Evolutionary conservation across 2,113 vertebrate species (phyloP), one percentile per base, ranked within the genome.

Genomic region (Gnathonemus longibarbis): DNA sequence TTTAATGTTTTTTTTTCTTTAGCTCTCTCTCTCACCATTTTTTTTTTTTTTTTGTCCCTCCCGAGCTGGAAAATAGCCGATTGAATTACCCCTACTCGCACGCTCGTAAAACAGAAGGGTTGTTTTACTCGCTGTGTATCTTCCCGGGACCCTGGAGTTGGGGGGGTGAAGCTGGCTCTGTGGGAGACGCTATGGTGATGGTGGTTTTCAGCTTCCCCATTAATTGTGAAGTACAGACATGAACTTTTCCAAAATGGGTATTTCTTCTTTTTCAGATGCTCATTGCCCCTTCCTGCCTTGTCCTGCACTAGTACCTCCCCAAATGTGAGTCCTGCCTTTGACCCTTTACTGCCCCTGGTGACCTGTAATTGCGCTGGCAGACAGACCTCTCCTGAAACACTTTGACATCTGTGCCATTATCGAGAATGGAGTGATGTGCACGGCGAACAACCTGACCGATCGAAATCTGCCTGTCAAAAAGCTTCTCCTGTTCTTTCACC

Each of bases 401-500:
- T 89, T 66, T 93, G 93, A 94, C 93, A 94, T 93, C 91, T 93
- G 91, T 90, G 89, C 92, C 93, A 94, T 95, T 62, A 91, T 93
- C 95, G 92, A 94, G 93, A 93, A 91, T 88, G 93, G 91, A 93
- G 90, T 91, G 45, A 70, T 94, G 94, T 91, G 91, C 91, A 91
- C 91, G 86, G 92, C 89, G 92, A 94, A 94, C 31, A 94, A 94
- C 92, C 95, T 42, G 92, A 92, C 86, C 89, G 91, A 91, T 88
- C 95, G 56, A 91, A 90, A 80, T 45, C 88, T 95, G 95, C 93
- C 95, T 95, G 93, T 95, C 94, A 95, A 90, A 89, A 90, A 84
- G 17, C 66, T 77, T 88, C 89, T 91, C 70, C 24, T 58, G 35
- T 62, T 56, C 80, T 88, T 80, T 70, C 11, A 91, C 88, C 93